Percentiles rank a stretch among this genome's conserved stretches.
These are phyloP conservation scores for Meleagris gallopavo DNA, from an alignment of 2,113 vertebrate genomes.

Conservation along the genomic window DNA sequence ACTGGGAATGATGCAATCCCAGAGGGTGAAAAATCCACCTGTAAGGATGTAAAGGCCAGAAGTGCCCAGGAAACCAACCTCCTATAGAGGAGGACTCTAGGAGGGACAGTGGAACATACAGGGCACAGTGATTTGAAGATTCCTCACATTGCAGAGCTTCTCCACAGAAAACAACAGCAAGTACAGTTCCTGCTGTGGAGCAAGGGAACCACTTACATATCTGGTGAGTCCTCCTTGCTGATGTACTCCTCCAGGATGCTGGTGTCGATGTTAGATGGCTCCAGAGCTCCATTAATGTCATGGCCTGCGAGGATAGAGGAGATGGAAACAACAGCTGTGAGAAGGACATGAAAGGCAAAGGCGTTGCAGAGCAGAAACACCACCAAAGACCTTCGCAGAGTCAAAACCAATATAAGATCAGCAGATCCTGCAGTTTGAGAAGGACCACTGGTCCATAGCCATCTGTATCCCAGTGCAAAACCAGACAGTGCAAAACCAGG, in stretches of 20 bases:
- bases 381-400: neutral
- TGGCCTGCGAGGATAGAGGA: slow-evolving; percentile 84
- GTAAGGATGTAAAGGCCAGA: neutral
- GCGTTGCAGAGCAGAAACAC: neutral
- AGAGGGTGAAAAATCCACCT: neutral
- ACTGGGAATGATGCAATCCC: neutral
- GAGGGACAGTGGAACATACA: neutral
- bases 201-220: slow-evolving; percentile 88
- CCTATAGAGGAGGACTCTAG: neutral
- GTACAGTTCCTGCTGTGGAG: rapidly evolving
- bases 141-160: neutral
- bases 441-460: too few species aligned
- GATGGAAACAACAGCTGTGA: neutral
- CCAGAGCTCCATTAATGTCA: slow-evolving; percentile 97
- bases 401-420: too few species aligned
- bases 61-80: neutral
- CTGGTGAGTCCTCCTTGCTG: slow-evolving; percentile 96
- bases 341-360: neutral
- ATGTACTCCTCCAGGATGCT: slow-evolving; percentile 99
- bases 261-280: slow-evolving; percentile 96
- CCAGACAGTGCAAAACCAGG: too few species aligned
- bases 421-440: too few species aligned
- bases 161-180: neutral
- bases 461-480: too few species aligned
- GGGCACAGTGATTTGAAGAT: neutral